phyloP scores from a whole-genome alignment of 2,113 vertebrate genomes.

The Phalacrocorax carbo region DNA sequence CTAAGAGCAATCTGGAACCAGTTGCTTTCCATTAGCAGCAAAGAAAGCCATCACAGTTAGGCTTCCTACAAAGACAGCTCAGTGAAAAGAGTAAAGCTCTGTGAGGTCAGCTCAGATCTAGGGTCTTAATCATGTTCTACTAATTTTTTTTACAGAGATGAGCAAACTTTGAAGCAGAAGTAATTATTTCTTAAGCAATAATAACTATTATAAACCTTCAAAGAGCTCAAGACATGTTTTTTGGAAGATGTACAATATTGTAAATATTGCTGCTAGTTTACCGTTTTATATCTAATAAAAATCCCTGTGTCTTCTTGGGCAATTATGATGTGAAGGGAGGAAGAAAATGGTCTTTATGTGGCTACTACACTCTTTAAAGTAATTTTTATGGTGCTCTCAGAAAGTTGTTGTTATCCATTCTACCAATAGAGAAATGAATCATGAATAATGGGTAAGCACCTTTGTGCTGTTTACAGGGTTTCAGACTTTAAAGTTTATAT shows the following conservation, averaged over 20 bases:
- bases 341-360: constrained; percentile 33
- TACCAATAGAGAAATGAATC: constrained; percentile 33
- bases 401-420: constrained; percentile 50
- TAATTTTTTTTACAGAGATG: not conserved
- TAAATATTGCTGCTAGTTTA: constrained; percentile 48
- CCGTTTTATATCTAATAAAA: constrained; percentile 33
- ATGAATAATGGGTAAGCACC: constrained; percentile 24
- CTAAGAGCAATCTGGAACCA: not conserved
- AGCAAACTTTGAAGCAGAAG: not conserved
- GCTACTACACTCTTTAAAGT: constrained; percentile 45
- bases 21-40: not conserved
- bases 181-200: constrained; percentile 41
- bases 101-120: not conserved
- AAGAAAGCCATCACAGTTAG: not conserved
- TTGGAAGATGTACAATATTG: not conserved
- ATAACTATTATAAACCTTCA: constrained; percentile 1
- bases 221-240: not conserved
- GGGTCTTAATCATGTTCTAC: not conserved
- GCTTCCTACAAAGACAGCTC: not conserved
- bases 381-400: constrained; percentile 51
- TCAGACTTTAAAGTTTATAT: constrained; percentile 52
- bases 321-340: constrained; percentile 36
- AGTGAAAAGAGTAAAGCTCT: not conserved
- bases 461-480: constrained; percentile 43
- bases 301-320: not conserved